Conservation (phyloP, 1,140 invertebrate genomes). For the Teleopsis dalmanni region DNA sequence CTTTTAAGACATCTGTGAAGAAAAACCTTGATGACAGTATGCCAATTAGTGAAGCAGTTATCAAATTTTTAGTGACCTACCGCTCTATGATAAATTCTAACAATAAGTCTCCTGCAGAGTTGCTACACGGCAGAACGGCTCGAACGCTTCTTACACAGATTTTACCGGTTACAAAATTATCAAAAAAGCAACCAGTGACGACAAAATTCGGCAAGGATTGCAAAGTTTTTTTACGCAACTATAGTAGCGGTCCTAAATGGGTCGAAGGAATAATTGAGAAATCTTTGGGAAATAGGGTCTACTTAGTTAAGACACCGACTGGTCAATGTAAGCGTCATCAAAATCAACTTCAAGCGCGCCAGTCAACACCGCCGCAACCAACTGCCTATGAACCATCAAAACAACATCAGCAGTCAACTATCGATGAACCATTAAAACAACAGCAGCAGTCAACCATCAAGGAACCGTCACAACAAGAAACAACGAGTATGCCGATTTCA, state of each 20-base stretch:
- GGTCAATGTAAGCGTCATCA: not conserved
- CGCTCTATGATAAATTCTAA: slow-evolving; percentile 2
- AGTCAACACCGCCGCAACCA: too few relatives aligned
- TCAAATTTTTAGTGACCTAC: not conserved
- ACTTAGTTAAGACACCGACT: not conserved
- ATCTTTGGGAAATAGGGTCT: not conserved
- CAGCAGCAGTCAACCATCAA: too few relatives aligned
- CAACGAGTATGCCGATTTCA: too few relatives aligned
- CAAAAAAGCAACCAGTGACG: not conserved
- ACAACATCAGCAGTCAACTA: too few relatives aligned
- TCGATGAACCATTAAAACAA: too few relatives aligned
- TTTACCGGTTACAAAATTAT: not conserved
- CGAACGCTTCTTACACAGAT: slow-evolving; percentile 1
- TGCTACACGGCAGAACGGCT: not conserved
- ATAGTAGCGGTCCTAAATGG: not conserved
- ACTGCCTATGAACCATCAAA: too few relatives aligned
- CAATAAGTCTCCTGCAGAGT: not conserved
- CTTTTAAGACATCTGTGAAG: slow-evolving; percentile 4
- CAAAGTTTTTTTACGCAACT: not conserved
- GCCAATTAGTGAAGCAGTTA: not conserved
- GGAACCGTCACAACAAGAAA: too few relatives aligned
- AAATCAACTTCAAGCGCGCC: not conserved
- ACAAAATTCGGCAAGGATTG: too few relatives aligned
- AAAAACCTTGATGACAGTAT: slow-evolving; percentile 4
- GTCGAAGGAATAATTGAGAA: not conserved